Evolutionary conservation across 2,888 invertebrate genomes (phyloP), one percentile per base, ranked within the genome.

Genomic region (Andrena bicolor): DNA sequence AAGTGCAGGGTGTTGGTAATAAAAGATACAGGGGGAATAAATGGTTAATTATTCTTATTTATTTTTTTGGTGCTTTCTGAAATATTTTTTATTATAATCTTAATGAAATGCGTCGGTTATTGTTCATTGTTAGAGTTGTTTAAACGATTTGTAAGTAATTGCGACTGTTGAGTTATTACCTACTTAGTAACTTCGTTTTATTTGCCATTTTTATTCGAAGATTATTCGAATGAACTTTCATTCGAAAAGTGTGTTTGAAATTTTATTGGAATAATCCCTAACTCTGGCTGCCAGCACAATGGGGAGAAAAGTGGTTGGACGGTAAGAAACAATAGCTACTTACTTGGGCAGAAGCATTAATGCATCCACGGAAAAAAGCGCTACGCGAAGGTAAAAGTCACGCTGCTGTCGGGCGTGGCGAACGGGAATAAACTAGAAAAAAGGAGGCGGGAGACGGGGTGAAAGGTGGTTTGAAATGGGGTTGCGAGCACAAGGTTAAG

Each of bases 401-500:
- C 16, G 49, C 35, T 20, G 70, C 32, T 41, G 76, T 86, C 72
- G 80, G 53, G 20, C 63, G 56, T 49, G 53, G 41, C 61, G 68
- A 26, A 41, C 5, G 51, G 30, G 51, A 61, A 74, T 66, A 77
- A 86, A 61, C 48, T 58, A 58, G 53, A 51, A 51, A 53, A 64
- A 49, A 65, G 69, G 48, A 41, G 26, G 26, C 16, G 64, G 49
- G 28, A 35, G 61, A 35, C 65, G 23, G 32, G 41, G 64, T 41
- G 49, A 63, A 53, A 78, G 71, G 61, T 73, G 88, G 68, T 76
- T 30, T 58, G 71, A 76, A 82, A 76, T 48, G 74, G 68, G 63
- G 78, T 78, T 76, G 70, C 60, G 64, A 64, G 70, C 73, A 74
- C 87, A 85, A 85, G 85, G 87, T 86, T 87, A 87, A 86, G 87